Percentiles rank a stretch among this genome's conserved stretches.
These are phyloP conservation scores for Lemur catta DNA, from an alignment of 2,797 vertebrate species.

Conservation along the genomic window DNA sequence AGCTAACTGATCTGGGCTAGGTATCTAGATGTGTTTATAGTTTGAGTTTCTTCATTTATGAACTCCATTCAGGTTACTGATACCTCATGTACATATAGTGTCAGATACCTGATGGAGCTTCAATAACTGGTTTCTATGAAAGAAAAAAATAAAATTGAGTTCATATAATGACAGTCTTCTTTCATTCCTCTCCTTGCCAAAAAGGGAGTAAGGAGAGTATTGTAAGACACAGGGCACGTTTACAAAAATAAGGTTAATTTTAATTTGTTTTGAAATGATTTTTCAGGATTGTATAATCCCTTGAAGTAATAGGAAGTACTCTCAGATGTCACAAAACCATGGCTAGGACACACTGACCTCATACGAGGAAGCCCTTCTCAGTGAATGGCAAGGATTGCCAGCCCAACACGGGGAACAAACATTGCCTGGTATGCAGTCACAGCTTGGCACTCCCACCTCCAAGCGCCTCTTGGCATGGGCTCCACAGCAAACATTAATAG, in stretches of 20 bases:
- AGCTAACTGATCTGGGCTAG: neutral
- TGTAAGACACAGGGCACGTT: neutral
- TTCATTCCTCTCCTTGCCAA: neutral
- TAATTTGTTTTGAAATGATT: neutral
- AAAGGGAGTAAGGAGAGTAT: neutral
- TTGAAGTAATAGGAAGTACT: neutral
- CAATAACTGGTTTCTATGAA: neutral
- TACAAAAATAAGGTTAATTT: constrained; percentile 16
- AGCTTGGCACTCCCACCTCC: neutral
- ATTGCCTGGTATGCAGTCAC: neutral
- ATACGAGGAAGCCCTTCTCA: neutral
- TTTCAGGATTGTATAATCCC: neutral
- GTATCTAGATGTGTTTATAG: neutral
- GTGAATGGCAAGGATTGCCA: neutral
- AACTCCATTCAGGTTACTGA: neutral
- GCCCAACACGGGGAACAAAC: accelerated
- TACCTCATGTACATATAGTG: neutral
- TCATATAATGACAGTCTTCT: neutral
- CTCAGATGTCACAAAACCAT: neutral
- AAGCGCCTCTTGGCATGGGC: neutral
- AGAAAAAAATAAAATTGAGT: neutral
- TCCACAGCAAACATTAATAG: neutral
- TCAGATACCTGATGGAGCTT: neutral
- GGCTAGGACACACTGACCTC: neutral
- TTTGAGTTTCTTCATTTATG: neutral